Base-by-base conservation (phyloP, 1,140 invertebrate genomes). In the Anastrepha ludens region DNA sequence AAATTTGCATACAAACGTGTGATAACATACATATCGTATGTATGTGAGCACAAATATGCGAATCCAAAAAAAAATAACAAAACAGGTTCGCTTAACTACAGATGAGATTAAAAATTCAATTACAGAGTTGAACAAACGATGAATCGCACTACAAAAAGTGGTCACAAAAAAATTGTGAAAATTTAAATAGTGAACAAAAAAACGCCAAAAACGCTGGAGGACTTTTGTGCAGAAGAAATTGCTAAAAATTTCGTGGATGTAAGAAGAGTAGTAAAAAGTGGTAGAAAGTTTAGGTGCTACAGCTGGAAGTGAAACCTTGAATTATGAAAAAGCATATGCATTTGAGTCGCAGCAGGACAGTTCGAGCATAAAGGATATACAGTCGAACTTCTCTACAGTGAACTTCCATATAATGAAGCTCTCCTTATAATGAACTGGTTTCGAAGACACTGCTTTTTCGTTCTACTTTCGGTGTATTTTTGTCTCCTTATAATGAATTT, bases 281-380 rank as follows among this genome's bases (percentile, higher is more conserved):
- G 17, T 20, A 81, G 55, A 81, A 55, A 11, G n/a, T 81, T 17
- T 81, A 29, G 74, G 13, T n/a, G 9, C n/a, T 81, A 20, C 50
- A 50, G 74, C 47, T 81, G 74, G 47, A 81, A 81, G 74, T 50
- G 74, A 55, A 81, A 55, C 74, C 47, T 81, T 81, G 17, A 81
- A 81, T 81, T 81, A 81, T 81, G 74, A 81, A 81, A 81, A 29
- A 81, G 74, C 74, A 81, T 81, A 81, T 81, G 47, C 74, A 81
- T 55, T 55, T 55, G 47, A 81, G 47, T 55, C 17, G 29, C n/a
- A 62, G 60, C 60, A 62, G 60, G 60, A 62, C 60, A 62, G 4
- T 62, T 62, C 8, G 1, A 62, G 60, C 64, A 29, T 39, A 67
- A 20, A 29, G 64, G 29, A 67, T 67, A 39, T 2, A 29, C n/a